A percentile compares a stretch with the other conserved stretches of the same genome.
phyloP scores from a whole-genome alignment of 1,140 invertebrate genomes.

The Ceratosolen fusciceps region DNA sequence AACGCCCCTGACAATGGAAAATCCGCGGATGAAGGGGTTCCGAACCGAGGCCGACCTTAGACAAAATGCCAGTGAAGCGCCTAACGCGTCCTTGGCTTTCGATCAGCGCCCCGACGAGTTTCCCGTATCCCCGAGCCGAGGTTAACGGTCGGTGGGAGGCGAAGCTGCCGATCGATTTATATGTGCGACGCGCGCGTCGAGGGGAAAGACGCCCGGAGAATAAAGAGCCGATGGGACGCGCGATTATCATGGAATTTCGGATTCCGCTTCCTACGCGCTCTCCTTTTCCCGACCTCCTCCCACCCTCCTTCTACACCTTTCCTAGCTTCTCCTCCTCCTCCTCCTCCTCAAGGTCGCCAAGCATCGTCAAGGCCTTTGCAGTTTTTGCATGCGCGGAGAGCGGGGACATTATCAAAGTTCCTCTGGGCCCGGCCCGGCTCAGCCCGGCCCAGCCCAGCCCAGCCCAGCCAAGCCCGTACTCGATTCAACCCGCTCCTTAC shows the following conservation, averaged over 20 bases:
- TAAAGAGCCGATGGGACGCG: neutral
- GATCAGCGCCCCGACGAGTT: neutral
- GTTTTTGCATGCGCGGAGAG: no score
- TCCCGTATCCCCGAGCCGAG: neutral
- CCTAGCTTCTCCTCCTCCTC: no score
- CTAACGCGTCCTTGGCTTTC: slow-evolving; percentile 8
- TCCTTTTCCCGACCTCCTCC: neutral
- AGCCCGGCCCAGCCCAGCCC: no score
- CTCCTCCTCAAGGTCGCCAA: no score
- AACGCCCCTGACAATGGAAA: slow-evolving; percentile 17
- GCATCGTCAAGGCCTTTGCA: no score
- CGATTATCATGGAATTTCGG: neutral
- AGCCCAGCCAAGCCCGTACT: no score
- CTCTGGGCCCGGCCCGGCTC: no score
- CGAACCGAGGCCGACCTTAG: neutral
- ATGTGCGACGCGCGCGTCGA: neutral
- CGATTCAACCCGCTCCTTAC: no score
- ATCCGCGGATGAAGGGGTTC: neutral
- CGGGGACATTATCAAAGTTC: no score
- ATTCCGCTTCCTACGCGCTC: neutral
- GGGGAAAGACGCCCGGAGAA: neutral
- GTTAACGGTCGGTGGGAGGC: slow-evolving; percentile 2
- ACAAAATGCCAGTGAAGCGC: slow-evolving; percentile 21
- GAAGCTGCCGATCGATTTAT: slow-evolving; percentile 21
- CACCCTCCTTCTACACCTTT: no score